A percentile compares a stretch with the other conserved stretches of the same genome.
Evolutionary conservation across 2,888 invertebrate species (phyloP).

Genomic region (Tetragnatha montana): DNA sequence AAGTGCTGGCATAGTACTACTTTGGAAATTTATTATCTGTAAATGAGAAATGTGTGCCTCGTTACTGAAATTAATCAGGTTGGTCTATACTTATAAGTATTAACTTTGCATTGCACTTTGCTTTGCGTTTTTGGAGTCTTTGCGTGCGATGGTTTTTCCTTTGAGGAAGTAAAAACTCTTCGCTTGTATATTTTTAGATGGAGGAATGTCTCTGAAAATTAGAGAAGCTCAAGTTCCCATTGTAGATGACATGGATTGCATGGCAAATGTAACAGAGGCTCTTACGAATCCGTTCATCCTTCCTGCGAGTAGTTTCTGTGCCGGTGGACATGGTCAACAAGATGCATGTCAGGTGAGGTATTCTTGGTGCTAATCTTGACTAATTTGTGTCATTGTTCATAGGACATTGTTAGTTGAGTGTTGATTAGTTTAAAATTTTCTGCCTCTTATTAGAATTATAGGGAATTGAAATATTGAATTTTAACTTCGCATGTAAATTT

Average conservation of each 20-base stretch:
- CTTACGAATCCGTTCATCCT: slow-evolving; percentile 84
- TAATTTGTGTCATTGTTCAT: not conserved
- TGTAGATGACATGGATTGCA: slow-evolving; percentile 93
- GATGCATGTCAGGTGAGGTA: slow-evolving; percentile 89
- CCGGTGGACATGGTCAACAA: slow-evolving; percentile 92
- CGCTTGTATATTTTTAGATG: slow-evolving; percentile 80
- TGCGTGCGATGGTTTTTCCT: too few species aligned
- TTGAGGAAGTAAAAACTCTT: not conserved
- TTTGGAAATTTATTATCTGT: too few species aligned
- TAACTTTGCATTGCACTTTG: too few species aligned
- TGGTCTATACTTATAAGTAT: too few species aligned
- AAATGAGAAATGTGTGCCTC: too few species aligned
- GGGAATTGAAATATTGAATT: not conserved
- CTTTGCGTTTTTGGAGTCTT: too few species aligned
- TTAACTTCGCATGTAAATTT: too few species aligned
- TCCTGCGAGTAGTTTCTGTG: slow-evolving; percentile 94
- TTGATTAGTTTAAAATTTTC: not conserved
- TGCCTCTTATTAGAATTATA: not conserved
- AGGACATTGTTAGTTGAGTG: not conserved
- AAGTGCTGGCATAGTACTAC: too few species aligned
- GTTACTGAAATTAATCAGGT: too few species aligned
- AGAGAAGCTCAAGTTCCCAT: slow-evolving; percentile 93
- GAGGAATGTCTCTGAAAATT: slow-evolving; percentile 90
- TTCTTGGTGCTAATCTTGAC: not conserved
- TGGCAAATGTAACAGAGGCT: slow-evolving; percentile 94